Evolutionary conservation across 2,888 invertebrate species (phyloP).

Genomic region (Drosophila anomalata): DNA sequence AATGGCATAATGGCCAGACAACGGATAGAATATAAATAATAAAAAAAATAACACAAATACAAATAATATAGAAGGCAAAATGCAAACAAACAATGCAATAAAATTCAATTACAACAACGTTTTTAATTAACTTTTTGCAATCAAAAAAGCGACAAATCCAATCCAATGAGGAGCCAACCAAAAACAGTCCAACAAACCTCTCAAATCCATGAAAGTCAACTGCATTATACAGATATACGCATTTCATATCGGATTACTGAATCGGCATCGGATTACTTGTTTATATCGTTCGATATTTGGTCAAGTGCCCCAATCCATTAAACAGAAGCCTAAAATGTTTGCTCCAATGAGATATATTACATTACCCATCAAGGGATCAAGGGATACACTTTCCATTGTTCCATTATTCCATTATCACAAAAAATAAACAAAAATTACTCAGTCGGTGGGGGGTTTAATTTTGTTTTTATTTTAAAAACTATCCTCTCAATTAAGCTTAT

Average conservation of each 20-base stretch:
- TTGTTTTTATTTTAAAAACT: background rate
- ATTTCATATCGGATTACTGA: constrained; percentile 13
- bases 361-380: background rate
- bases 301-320: constrained; percentile 1
- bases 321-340: background rate
- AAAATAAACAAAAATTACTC: background rate
- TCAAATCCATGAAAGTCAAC: background rate
- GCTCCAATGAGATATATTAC: background rate
- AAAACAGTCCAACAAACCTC: background rate
- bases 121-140: constrained; percentile 73
- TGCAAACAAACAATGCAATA: constrained; percentile 47
- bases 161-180: constrained; percentile 24
- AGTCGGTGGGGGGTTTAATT: background rate
- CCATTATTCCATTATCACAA: no score
- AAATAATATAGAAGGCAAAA: constrained; percentile 20
- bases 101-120: constrained; percentile 67
- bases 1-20: constrained; percentile 46
- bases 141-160: constrained; percentile 38
- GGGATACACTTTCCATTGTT: background rate
- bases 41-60: constrained; percentile 20
- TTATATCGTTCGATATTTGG: background rate
- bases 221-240: background rate
- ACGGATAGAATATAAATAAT: constrained; percentile 10
- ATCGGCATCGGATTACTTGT: background rate
- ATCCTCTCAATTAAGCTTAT: background rate